Percentiles rank a stretch among this genome's conserved stretches.
phyloP scores from a whole-genome alignment of 2,888 invertebrate species.

The Perithous albicinctus region DNA sequence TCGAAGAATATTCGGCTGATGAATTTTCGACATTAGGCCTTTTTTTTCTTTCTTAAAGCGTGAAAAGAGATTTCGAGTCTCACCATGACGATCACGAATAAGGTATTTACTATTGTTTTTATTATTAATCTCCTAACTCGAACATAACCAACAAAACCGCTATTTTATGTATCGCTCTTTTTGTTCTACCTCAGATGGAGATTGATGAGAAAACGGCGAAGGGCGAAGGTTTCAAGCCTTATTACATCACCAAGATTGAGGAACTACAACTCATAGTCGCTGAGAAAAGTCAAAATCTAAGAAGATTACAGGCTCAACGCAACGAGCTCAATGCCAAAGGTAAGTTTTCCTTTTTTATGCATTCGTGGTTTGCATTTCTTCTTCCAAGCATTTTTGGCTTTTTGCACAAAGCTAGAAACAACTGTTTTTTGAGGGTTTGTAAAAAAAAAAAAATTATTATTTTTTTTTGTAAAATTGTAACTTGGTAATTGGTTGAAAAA shows the following conservation, averaged over 20 bases:
- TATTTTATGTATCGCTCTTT: constrained; percentile 27
- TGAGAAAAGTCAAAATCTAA: constrained; percentile 98
- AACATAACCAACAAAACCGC: constrained; percentile 20
- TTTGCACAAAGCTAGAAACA: too few relatives aligned
- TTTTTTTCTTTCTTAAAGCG: constrained; percentile 9
- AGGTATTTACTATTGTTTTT: constrained; percentile 72
- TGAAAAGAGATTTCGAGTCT: constrained; percentile 43
- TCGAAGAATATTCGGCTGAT: constrained; percentile 24
- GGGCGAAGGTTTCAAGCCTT: constrained; percentile 96
- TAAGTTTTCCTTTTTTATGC: constrained; percentile 79
- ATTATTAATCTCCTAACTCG: background rate
- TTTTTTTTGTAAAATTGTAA: too few relatives aligned
- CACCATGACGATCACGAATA: constrained; percentile 82
- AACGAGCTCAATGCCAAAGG: constrained; percentile 99
- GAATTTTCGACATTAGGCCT: constrained; percentile 13
- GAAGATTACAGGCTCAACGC: constrained; percentile 98
- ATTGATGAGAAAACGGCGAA: constrained; percentile 88
- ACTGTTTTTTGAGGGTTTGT: too few relatives aligned
- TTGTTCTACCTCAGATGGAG: constrained; percentile 89
- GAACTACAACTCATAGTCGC: constrained; percentile 97
- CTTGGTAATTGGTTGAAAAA: too few relatives aligned
- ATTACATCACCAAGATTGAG: constrained; percentile 99
- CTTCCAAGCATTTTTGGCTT: background rate
- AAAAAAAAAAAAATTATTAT: too few relatives aligned
- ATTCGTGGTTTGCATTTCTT: too few relatives aligned